A percentile compares a stretch with the other conserved stretches of the same genome.
These are phyloP conservation scores for Nematostella vectensis DNA, from an alignment of 92 coral and sea anemone genomes.

Conservation along the genomic window DNA sequence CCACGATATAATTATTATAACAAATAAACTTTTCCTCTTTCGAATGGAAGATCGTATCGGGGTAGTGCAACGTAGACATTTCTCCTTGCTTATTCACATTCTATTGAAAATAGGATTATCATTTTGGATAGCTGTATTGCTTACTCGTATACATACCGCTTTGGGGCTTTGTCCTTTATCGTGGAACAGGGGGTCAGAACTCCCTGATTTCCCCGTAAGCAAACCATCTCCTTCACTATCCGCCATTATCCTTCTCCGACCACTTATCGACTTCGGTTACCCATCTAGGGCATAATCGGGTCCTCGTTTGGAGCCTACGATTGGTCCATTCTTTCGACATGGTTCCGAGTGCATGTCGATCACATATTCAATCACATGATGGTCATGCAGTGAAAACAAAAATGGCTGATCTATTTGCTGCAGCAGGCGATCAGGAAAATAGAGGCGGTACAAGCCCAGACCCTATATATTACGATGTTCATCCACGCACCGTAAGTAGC, in stretches of 20 bases:
- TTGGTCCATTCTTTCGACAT: too few relatives aligned
- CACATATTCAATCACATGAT: slow-evolving; percentile 16
- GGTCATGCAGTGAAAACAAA: slow-evolving; percentile 3
- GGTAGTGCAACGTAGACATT: too few relatives aligned
- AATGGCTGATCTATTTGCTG: slow-evolving; percentile 23
- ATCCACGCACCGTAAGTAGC: slow-evolving; percentile 32
- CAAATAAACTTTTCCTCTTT: too few relatives aligned
- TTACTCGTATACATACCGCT: slow-evolving; percentile 38
- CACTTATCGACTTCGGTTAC: too few relatives aligned
- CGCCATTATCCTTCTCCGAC: slow-evolving; percentile 22
- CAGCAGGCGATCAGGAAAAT: slow-evolving; percentile 7
- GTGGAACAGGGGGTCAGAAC: slow-evolving; percentile 30
- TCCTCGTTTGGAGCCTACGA: too few relatives aligned
- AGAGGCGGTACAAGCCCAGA: slow-evolving; percentile 12
- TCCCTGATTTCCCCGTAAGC: slow-evolving; percentile 8
- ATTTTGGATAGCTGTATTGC: too few relatives aligned
- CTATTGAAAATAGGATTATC: too few relatives aligned
- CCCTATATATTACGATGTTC: slow-evolving; percentile 44
- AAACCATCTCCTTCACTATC: slow-evolving; percentile 9
- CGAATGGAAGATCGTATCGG: too few relatives aligned
- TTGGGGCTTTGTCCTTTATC: slow-evolving; percentile 43
- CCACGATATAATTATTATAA: too few relatives aligned
- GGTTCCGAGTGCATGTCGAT: slow-evolving; percentile 25
- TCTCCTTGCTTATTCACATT: too few relatives aligned
- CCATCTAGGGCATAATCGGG: too few relatives aligned